Conservation (phyloP, 2,888 invertebrate species). For the Bursaphelenchus okinawaensis region DNA sequence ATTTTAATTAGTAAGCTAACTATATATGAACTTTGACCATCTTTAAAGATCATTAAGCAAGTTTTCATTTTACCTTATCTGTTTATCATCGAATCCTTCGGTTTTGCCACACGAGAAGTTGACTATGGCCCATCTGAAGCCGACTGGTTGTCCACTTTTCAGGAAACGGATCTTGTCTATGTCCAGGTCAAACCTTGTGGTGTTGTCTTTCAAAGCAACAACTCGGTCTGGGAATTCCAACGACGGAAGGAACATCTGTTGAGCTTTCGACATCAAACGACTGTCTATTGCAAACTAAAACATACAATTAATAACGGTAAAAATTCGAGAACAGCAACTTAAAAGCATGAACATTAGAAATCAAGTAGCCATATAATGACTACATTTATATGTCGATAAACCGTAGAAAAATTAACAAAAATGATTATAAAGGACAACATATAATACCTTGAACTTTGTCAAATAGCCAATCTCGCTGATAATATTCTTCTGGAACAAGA, state of each 20-base stretch:
- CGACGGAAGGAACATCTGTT: background rate
- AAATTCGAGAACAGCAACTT: too few relatives aligned
- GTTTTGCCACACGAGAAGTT: too few relatives aligned
- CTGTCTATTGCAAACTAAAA: too few relatives aligned
- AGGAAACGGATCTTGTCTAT: background rate
- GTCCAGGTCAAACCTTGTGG: background rate
- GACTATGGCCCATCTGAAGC: background rate
- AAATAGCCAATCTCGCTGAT: background rate
- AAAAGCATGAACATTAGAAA: too few relatives aligned
- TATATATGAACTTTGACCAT: too few relatives aligned
- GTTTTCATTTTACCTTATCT: background rate
- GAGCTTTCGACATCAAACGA: too few relatives aligned
- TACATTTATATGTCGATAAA: too few relatives aligned
- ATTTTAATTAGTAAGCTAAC: too few relatives aligned
- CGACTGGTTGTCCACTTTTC: background rate
- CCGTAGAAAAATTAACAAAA: too few relatives aligned
- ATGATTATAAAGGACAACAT: too few relatives aligned
- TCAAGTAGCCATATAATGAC: too few relatives aligned
- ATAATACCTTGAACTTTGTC: background rate
- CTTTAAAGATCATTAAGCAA: background rate
- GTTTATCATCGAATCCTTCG: background rate
- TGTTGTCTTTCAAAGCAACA: background rate
- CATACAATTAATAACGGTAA: too few relatives aligned
- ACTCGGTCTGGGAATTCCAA: background rate
- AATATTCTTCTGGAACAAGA: background rate